Evolutionary conservation across 2,888 invertebrate genomes (phyloP), one percentile per base, ranked within the genome.

Genomic region (Tyria jacobaeae): DNA sequence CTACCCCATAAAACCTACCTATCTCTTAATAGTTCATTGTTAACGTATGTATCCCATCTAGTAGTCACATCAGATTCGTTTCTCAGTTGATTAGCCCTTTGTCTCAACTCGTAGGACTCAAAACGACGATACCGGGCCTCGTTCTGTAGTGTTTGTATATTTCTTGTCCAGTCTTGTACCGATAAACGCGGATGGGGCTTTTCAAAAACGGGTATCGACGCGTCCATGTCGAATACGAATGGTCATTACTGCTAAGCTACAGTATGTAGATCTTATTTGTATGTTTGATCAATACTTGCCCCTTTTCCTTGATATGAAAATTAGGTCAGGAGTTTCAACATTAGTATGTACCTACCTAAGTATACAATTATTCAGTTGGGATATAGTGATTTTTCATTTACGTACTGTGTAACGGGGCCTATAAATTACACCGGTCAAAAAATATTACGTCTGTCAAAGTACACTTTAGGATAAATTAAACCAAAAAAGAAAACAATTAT

Each of bases 21-120:
- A 85, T 97, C 96, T 5, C 95, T 90, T 61, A 97, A 88, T 31
- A 96, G 92, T 61, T 96, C 95, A 85, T 96, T 96, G 73, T 97
- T 97, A 76, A 96, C 95, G 75, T 96, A 96, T 59, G 95, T 96
- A 79, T 97, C 96, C 97, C 97, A 98, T 79, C 95, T 94, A 0
- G 97, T 96, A 66, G 96, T 96, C 34, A 97, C 95, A 56, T 94
- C 90, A 0, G 96, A 96, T 83, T 97, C 97, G 79, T 97, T 96
- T 51, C 97, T 94, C 57, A 97, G 87, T 70, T 96, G 96, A 53
- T 96, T 95, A 0, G 96, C 95, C 54, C 95, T 94, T 82, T 97
- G 96, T 31, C 97, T 94, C 34, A 97, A 87, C 59, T 95, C 94
- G 69, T 96, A 96, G 0, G 97, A 95, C 77, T 97, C 96, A 21